phyloP scores from a whole-genome alignment of 2,113 vertebrate genomes.

The Pristiophorus japonicus region DNA sequence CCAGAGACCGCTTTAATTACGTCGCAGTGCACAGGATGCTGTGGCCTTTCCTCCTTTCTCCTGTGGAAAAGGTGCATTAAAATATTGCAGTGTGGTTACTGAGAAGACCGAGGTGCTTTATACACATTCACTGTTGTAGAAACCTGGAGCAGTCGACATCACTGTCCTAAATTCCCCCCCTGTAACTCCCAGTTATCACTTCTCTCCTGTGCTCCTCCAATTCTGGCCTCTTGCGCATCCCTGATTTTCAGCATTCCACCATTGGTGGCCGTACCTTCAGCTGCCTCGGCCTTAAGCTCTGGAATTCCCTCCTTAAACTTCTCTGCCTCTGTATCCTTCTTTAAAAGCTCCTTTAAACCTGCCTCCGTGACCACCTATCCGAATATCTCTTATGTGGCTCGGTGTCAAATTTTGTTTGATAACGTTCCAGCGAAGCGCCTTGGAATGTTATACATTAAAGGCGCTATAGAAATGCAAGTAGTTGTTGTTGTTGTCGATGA shows the following conservation, averaged over 20 bases:
- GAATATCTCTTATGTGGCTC: not conserved
- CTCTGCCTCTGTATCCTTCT: not conserved
- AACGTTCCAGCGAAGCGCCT: not conserved
- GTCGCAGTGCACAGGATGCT: slow-evolving; percentile 83
- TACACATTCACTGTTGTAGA: not conserved
- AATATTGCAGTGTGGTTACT: not conserved
- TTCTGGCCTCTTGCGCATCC: not conserved
- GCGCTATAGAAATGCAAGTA: not conserved
- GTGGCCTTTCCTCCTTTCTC: slow-evolving; percentile 84
- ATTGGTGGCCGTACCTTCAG: not conserved
- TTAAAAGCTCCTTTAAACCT: not conserved
- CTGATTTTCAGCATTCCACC: not conserved
- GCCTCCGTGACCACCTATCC: not conserved
- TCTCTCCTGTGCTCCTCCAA: not conserved
- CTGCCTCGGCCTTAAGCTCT: not conserved
- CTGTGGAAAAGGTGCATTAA: slow-evolving; percentile 54
- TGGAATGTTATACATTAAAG: not conserved
- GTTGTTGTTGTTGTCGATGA: not conserved
- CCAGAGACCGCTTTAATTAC: slow-evolving; percentile 75
- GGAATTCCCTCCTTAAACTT: not conserved
- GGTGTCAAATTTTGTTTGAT: not conserved
- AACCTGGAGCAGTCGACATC: not conserved
- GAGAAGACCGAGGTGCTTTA: not conserved
- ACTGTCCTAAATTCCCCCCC: not conserved
- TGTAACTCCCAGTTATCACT: not conserved